Evolutionary conservation across 2,113 vertebrate species (phyloP).

Genomic region (Smithornis capensis): DNA sequence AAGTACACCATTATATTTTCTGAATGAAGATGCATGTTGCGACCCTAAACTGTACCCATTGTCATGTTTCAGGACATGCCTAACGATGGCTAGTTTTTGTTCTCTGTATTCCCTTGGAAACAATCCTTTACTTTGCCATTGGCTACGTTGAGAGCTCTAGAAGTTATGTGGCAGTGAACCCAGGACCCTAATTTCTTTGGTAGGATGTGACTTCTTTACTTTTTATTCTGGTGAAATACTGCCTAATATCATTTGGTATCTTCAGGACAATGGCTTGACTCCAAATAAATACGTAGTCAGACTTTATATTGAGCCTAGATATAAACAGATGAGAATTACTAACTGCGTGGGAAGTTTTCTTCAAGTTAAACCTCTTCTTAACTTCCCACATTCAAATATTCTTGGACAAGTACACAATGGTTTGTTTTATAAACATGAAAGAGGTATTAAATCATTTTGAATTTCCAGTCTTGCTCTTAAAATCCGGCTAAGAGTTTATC

Average conservation of each 20-base stretch:
- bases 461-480: constrained; percentile 38
- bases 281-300: constrained; percentile 1
- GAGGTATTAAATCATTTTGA: constrained; percentile 40
- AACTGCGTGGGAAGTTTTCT: constrained; percentile 60
- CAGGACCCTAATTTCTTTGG: background rate
- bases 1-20: background rate
- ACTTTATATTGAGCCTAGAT: constrained; percentile 42
- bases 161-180: background rate
- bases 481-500: constrained; percentile 30
- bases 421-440: constrained; percentile 57
- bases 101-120: background rate
- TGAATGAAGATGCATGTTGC: background rate
- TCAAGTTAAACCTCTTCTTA: constrained; percentile 39
- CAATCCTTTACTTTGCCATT: background rate
- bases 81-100: background rate
- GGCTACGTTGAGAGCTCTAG: background rate
- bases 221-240: background rate
- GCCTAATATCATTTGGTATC: background rate
- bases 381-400: constrained; percentile 55
- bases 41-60: background rate
- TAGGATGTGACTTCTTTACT: background rate
- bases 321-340: constrained; percentile 63
- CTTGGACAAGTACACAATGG: constrained; percentile 51
- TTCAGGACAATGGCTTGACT: constrained; percentile 36
- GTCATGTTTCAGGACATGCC: background rate